A percentile compares a stretch with the other conserved stretches of the same genome.
Evolutionary conservation across 92 coral and sea anemone genomes (phyloP).

Genomic region (Palythoa grandiflora): DNA sequence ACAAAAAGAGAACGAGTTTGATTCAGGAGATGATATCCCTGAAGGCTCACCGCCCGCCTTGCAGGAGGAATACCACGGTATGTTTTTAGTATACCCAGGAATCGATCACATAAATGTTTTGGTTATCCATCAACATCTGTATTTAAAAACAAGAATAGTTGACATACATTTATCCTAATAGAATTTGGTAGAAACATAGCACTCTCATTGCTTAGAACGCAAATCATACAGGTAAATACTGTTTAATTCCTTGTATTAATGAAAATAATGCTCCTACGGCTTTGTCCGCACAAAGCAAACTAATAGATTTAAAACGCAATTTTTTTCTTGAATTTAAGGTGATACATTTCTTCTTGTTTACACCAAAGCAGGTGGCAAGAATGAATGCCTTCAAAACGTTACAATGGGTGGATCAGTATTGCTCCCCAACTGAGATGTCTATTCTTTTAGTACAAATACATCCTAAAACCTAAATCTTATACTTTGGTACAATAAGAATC

Average conservation of each 20-base stretch:
- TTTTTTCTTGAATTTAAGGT: background rate
- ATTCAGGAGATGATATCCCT: slow-evolving; percentile 9
- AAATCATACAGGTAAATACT: background rate
- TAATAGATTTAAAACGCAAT: background rate
- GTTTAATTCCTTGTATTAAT: background rate
- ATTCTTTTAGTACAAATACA: background rate
- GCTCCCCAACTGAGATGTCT: slow-evolving; percentile 8
- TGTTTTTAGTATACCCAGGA: background rate
- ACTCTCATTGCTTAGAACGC: background rate
- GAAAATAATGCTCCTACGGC: background rate
- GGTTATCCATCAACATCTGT: slow-evolving; percentile 6
- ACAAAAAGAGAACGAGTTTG: slow-evolving; percentile 12
- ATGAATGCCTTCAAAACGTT: background rate
- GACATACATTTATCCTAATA: background rate
- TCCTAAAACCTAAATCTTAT: slow-evolving; percentile 3
- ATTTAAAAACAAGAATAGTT: background rate
- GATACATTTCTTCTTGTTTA: slow-evolving; percentile 25
- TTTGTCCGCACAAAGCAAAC: background rate
- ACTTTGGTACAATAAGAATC: background rate
- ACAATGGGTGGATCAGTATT: background rate
- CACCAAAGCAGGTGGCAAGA: slow-evolving; percentile 39
- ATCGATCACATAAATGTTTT: slow-evolving; percentile 1
- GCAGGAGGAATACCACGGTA: slow-evolving; percentile 6
- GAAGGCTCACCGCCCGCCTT: background rate
- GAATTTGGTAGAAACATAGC: background rate